These are phyloP conservation scores for Ctenopoma multispine DNA, from an alignment of 2,797 vertebrate species.

Conservation along the genomic window DNA sequence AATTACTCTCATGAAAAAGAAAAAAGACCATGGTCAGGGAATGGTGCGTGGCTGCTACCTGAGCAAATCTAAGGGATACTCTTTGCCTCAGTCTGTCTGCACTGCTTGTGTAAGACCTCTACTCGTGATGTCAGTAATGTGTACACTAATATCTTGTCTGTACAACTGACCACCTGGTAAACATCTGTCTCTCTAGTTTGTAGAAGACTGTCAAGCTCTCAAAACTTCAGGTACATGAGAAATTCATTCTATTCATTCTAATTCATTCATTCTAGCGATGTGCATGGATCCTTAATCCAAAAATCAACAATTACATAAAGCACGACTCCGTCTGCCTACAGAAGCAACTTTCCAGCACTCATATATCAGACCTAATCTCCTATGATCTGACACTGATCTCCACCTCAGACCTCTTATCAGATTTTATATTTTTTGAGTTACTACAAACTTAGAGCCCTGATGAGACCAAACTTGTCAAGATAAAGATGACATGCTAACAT, in stretches of 20 bases:
- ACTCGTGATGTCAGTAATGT: neutral
- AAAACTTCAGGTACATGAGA: constrained; percentile 23
- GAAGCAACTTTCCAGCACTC: too few relatives aligned
- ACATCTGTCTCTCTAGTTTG: constrained; percentile 7
- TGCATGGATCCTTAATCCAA: neutral
- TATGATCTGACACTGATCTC: too few relatives aligned
- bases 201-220: constrained; percentile 13
- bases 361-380: too few relatives aligned
- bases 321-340: too few relatives aligned
- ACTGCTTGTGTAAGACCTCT: neutral
- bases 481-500: too few relatives aligned
- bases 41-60: neutral
- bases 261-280: too few relatives aligned
- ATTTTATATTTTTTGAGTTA: too few relatives aligned
- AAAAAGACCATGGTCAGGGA: neutral
- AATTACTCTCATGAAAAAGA: neutral
- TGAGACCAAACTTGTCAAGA: too few relatives aligned
- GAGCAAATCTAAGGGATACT: too few relatives aligned
- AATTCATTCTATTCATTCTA: too few relatives aligned
- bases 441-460: too few relatives aligned
- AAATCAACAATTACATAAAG: neutral
- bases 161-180: constrained; percentile 1
- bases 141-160: neutral
- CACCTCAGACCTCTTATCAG: too few relatives aligned
- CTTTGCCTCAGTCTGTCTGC: neutral